Evolutionary conservation across 1,140 invertebrate genomes (phyloP), one percentile per base, ranked within the genome.

Genomic region (Drosophila pruinosa): DNA sequence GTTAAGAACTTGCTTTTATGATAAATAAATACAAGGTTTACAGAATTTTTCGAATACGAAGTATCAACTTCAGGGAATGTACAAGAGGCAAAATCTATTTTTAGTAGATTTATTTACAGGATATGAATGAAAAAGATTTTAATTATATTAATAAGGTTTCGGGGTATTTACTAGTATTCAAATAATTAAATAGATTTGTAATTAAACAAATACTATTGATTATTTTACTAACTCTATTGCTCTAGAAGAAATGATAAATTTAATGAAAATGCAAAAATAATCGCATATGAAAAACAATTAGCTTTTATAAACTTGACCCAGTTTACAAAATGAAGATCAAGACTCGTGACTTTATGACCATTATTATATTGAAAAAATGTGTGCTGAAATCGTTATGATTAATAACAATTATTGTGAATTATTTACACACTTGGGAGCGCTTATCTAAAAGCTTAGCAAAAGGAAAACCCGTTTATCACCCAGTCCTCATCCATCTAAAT

Each of bases 401-500:
- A 63, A 28, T 56, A 71, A 50, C 61, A 64, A 57, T 71, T 64
- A 64, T n/a, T 31, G 34, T 50, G 31, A 64, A 64, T 56, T 31
- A 57, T 65, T 57, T 48, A 41, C 31, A 71, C 68, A 71, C 43
- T 64, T 71, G 52, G 24, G 26, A 45, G 28, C 17, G 43, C 34
- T 64, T 52, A 65, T 43, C 43, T 45, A 26, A 50, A 59, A 57
- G 39, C 17, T 26, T n/a, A 57, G 38, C 38, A 53, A 26, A 47
- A 61, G 48, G 6, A 43, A 72, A 68, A 70, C 69, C 39, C 63
- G 70, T 83, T 81, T 78, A 83, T 74, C 54, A 70, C 48, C 41
- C 45, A 61, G 67, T 71, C 50, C 56, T 74, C 78, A 57, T 52
- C 61, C 41, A 57, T 50, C 36, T 26, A 65, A 56, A 64, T 64